Percentiles rank a stretch among this genome's conserved stretches.
Conservation (phyloP, 2,888 invertebrate genomes). For the Morpho deidamia region DNA sequence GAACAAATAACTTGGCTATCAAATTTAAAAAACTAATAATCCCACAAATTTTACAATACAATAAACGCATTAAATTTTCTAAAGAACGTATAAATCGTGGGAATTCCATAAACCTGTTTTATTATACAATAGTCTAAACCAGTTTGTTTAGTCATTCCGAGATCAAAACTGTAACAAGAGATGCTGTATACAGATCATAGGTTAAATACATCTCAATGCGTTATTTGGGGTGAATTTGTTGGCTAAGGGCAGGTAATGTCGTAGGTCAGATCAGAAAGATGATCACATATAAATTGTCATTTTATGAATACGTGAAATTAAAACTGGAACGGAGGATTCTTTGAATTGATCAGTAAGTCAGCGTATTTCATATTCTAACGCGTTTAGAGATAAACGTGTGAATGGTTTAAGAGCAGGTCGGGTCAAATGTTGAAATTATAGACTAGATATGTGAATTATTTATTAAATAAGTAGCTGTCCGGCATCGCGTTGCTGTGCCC, state of each 20-base stretch:
- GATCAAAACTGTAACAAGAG: conserved; percentile 8
- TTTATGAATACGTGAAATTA: conserved; percentile 32
- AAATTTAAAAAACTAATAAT: too few species aligned
- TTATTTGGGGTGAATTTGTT: not conserved
- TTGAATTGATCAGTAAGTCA: conserved; percentile 33
- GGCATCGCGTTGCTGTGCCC: too few species aligned
- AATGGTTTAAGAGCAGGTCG: conserved; percentile 24
- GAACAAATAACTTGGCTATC: too few species aligned
- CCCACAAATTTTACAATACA: too few species aligned
- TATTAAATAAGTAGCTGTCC: too few species aligned
- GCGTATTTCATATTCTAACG: too few species aligned
- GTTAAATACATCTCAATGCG: conserved; percentile 2
- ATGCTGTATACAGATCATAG: conserved; percentile 13
- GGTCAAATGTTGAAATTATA: conserved; percentile 4
- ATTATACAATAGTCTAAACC: too few species aligned
- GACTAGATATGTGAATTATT: too few species aligned
- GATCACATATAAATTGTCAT: not conserved
- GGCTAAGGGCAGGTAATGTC: conserved; percentile 10
- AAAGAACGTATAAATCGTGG: too few species aligned
- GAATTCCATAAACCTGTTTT: not conserved
- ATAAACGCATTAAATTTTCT: too few species aligned
- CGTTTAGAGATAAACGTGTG: too few species aligned
- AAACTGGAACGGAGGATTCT: conserved; percentile 53
- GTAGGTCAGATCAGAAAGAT: conserved; percentile 17
- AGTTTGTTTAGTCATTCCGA: not conserved